Conservation (phyloP, 2,888 invertebrate genomes). For the Pammene aurita region DNA sequence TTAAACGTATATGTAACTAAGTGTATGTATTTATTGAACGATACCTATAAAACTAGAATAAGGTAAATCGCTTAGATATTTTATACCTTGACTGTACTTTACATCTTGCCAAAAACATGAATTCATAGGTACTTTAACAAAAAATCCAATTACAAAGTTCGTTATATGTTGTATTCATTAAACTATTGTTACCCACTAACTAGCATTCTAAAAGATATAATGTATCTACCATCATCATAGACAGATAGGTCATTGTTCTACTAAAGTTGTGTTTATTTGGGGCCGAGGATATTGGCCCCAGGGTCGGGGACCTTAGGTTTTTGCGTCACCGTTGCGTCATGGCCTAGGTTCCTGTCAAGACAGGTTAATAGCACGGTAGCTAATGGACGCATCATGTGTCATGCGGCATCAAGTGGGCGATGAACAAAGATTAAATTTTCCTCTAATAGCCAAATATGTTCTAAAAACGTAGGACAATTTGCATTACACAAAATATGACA, state of each 20-base stretch:
- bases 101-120: too few species aligned
- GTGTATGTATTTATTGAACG: too few species aligned
- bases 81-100: too few species aligned
- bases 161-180: conserved; percentile 18
- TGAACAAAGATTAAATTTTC: not conserved
- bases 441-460: too few species aligned
- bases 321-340: conserved; percentile 39
- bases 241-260: conserved; percentile 3
- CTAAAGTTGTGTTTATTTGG: conserved; percentile 38
- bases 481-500: too few species aligned
- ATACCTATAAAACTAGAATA: too few species aligned
- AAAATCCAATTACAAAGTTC: conserved; percentile 1
- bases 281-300: conserved; percentile 40
- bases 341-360: conserved; percentile 13
- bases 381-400: not conserved
- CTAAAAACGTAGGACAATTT: too few species aligned
- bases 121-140: not conserved
- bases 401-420: not conserved
- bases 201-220: not conserved
- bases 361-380: conserved; percentile 16
- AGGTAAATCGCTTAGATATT: too few species aligned
- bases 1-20: too few species aligned
- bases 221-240: not conserved
- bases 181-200: conserved; percentile 22
- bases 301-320: conserved; percentile 43